phyloP scores from a whole-genome alignment of 1,140 invertebrate genomes.

The Drosophila neocordata region DNA sequence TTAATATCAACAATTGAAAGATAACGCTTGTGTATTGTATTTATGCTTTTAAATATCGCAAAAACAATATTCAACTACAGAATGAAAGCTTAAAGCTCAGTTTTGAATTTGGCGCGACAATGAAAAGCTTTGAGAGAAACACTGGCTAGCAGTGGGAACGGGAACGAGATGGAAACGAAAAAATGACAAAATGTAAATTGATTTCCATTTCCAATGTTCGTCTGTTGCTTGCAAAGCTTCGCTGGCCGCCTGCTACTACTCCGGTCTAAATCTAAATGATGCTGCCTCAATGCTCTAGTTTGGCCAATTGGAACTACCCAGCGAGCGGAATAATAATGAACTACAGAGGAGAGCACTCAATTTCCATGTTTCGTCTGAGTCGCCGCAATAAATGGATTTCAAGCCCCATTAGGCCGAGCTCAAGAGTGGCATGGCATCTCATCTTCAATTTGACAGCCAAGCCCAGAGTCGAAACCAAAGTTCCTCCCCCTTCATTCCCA shows the following conservation, averaged over 20 bases:
- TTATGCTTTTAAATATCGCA: too few relatives aligned
- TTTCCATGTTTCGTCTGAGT: conserved; percentile 30
- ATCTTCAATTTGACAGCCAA: conserved; percentile 2
- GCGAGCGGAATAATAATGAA: conserved; percentile 22
- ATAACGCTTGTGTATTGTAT: too few relatives aligned
- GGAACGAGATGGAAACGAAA: not conserved
- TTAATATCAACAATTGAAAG: not conserved
- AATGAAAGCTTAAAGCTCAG: not conserved
- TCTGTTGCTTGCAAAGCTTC: not conserved
- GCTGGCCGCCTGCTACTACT: conserved; percentile 77
- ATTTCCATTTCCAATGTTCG: conserved; percentile 41
- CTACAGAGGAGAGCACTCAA: conserved; percentile 36
- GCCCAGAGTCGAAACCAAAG: not conserved
- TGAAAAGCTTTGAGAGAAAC: not conserved
- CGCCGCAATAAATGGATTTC: conserved; percentile 40
- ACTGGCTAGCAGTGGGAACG: not conserved
- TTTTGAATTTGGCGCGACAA: not conserved
- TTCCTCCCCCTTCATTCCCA: not conserved
- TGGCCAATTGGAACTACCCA: conserved; percentile 57
- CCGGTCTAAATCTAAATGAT: conserved; percentile 83
- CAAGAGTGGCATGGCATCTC: conserved; percentile 2
- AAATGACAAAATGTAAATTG: conserved; percentile 18
- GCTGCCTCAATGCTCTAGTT: conserved; percentile 80
- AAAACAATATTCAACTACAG: too few relatives aligned
- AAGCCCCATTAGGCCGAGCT: conserved; percentile 37